Percentiles rank a stretch among this genome's conserved stretches.
Evolutionary conservation across 2,113 vertebrate genomes (phyloP).

Genomic region (Bos indicus): DNA sequence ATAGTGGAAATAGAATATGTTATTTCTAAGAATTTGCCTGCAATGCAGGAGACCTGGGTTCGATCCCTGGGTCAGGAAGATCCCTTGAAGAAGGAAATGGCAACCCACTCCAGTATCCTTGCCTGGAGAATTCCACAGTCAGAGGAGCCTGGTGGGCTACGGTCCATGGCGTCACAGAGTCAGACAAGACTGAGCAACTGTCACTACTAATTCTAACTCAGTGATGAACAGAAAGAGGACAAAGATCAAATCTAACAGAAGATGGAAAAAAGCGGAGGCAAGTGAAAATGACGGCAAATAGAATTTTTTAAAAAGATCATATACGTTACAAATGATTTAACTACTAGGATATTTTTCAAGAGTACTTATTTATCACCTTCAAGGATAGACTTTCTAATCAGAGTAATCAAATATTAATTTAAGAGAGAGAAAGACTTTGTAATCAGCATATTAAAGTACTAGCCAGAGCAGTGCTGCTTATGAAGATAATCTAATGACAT

Average conservation of each 20-base stretch:
- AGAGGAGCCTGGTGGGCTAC: not conserved
- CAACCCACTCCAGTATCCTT: not conserved
- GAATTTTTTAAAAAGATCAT: not conserved
- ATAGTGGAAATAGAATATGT: not conserved
- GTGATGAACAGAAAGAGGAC: not conserved
- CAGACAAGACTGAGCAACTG: not conserved
- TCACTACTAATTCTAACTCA: not conserved
- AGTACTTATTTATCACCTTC: not conserved
- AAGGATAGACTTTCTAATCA: not conserved
- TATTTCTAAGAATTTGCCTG: not conserved
- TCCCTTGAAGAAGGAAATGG: not conserved
- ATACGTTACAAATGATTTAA: not conserved
- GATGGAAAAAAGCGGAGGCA: not conserved
- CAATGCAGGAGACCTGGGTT: not conserved
- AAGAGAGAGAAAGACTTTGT: not conserved
- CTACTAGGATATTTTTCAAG: not conserved
- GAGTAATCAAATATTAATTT: constrained; percentile 27
- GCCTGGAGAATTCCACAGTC: not conserved
- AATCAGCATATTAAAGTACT: not conserved
- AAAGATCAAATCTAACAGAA: not conserved
- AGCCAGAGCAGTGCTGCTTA: not conserved
- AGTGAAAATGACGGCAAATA: not conserved
- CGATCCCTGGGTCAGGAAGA: not conserved
- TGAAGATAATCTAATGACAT: not conserved
- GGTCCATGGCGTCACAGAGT: not conserved